Base-by-base conservation (phyloP, 2,888 invertebrate genomes). In the Yponomeuta malinellus region DNA sequence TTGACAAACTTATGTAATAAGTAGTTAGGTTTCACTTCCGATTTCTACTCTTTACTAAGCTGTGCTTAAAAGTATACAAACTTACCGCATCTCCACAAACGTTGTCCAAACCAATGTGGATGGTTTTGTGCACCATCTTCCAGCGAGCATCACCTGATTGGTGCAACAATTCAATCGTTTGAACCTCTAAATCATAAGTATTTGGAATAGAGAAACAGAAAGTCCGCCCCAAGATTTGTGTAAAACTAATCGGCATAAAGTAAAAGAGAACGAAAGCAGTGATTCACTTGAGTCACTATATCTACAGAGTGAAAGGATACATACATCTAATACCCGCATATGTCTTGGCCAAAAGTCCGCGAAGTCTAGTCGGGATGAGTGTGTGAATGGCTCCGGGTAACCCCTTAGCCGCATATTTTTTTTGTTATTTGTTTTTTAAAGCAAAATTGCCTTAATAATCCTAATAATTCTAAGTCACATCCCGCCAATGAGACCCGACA, bases 11-110 rank as follows among this genome's bases (percentile, higher is more conserved):
- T 23, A 23, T 23, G 23, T 23, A 23, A 23, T 23, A 23, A 23
- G 23, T 23, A 23, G 23, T 23, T 23, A 23, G 23, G 23, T 23
- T 23, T 33, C 33, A 33, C 33, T 33, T n/a, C n/a, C 23, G 15
- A 23, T 15, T n/a, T 15, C 23, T 63, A 63, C 5, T 63, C 23
- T 15, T 63, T 33, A 2, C 33, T 5, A 33, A 33, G 33, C 33
- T 33, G 33, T 33, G 5, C 33, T 33, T n/a, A n/a, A 63, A 23
- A 63, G 63, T 15, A 6, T 63, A 31, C 4, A 66, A 12, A 79
- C 81, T 83, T 76, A 85, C 86, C 74, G 72, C 66, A 70, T 78
- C 79, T 4, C 74, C 29, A 64, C 12, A 10, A n/a, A 67, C 37
- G 31, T 33, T 67, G 33, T 67, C 67, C 67, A 37, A 67, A 0